Evolutionary conservation across 2,797 vertebrate genomes (phyloP).

Genomic region (Acanthurus lineatus): DNA sequence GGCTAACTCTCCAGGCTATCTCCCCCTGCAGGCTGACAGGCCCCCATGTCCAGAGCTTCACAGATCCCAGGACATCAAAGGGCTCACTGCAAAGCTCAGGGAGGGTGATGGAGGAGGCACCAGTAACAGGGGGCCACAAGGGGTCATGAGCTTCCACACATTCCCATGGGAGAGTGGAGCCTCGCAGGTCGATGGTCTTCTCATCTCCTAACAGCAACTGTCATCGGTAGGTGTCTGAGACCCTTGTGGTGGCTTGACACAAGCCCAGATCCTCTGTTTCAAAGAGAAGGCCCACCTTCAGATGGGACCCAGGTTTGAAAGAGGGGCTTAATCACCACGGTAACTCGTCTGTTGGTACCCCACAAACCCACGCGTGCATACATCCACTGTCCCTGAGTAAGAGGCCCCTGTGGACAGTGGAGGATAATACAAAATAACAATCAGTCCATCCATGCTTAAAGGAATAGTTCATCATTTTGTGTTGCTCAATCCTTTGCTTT

Average conservation of each 20-base stretch:
- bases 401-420: slow-evolving; percentile 39
- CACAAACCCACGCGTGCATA: slow-evolving; percentile 8
- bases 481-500: background rate
- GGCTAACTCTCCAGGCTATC: slow-evolving; percentile 21
- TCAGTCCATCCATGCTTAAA: background rate
- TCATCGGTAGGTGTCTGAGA: slow-evolving; percentile 69
- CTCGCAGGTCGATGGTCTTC: slow-evolving; percentile 45
- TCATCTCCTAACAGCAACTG: slow-evolving; percentile 64
- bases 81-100: slow-evolving; percentile 11
- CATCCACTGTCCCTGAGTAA: slow-evolving; percentile 31
- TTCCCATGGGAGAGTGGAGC: slow-evolving; percentile 71
- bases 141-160: slow-evolving; percentile 5
- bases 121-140: slow-evolving; percentile 5
- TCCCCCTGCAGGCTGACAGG: slow-evolving; percentile 29
- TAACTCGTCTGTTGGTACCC: slow-evolving; percentile 54
- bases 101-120: slow-evolving; percentile 39
- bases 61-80: slow-evolving; percentile 67
- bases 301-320: slow-evolving; percentile 71
- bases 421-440: slow-evolving; percentile 10
- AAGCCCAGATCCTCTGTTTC: slow-evolving; percentile 62
- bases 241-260: slow-evolving; percentile 63
- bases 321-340: slow-evolving; percentile 78
- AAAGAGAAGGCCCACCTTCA: slow-evolving; percentile 68
- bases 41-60: slow-evolving; percentile 2
- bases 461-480: background rate